Percentiles rank a stretch among this genome's conserved stretches.
phyloP scores from a whole-genome alignment of 2,888 invertebrate species.

The Eupithecia inturbata region DNA sequence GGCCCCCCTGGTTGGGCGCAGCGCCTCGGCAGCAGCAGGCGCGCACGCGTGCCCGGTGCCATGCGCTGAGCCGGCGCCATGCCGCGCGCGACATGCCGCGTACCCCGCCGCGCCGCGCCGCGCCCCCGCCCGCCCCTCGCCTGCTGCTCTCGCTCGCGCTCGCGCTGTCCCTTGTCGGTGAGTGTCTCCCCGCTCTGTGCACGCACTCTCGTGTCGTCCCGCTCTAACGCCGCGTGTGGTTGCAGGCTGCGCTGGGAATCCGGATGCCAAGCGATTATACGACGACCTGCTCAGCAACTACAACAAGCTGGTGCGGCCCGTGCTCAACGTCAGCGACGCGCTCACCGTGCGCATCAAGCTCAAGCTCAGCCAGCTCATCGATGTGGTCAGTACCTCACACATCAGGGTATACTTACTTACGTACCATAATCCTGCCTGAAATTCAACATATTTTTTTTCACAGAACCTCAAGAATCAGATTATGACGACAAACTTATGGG shows the following conservation, averaged over 20 bases:
- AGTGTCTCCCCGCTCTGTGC: constrained; percentile 18
- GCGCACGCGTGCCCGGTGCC: constrained; percentile 60
- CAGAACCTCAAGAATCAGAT: constrained; percentile 98
- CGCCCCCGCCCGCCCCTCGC: constrained; percentile 63
- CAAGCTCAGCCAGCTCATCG: constrained; percentile 97
- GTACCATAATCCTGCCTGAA: not conserved
- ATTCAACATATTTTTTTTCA: constrained; percentile 53
- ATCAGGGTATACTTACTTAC: not conserved
- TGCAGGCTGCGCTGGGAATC: constrained; percentile 94
- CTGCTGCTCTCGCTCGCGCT: constrained; percentile 70
- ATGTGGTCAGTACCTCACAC: constrained; percentile 91
- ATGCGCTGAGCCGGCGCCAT: constrained; percentile 76
- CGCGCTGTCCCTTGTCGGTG: constrained; percentile 55
- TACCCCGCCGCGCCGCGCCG: constrained; percentile 66
- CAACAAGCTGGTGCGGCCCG: constrained; percentile 98
- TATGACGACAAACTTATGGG: constrained; percentile 97
- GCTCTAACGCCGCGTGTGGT: constrained; percentile 1
- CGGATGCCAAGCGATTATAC: constrained; percentile 97
- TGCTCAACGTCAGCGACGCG: constrained; percentile 97
- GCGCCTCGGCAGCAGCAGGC: constrained; percentile 46
- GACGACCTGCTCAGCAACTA: constrained; percentile 97
- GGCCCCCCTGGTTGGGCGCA: constrained; percentile 18
- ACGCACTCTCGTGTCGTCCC: not conserved
- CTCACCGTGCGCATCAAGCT: constrained; percentile 98
- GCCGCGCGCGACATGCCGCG: constrained; percentile 70